Evolutionary conservation across 2,888 invertebrate species (phyloP), one percentile per base, ranked within the genome.

Genomic region (Tromatobia lineatoria): DNA sequence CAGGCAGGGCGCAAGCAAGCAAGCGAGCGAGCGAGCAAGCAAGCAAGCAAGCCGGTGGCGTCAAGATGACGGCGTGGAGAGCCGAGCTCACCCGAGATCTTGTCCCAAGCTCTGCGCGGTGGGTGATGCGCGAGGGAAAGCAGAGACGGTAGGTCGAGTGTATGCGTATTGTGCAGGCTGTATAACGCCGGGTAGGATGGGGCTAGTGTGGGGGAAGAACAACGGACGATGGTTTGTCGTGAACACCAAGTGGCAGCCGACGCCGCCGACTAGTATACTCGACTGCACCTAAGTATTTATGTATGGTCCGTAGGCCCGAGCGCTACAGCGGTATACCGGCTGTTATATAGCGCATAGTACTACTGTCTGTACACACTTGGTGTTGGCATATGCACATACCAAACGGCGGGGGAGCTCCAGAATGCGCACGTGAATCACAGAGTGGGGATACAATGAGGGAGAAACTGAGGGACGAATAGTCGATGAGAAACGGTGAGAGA

Each of bases 361-460:
- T 47, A 61, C 50, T 47, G 42, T 50, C 67, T 77, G 64, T 79
- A 50, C 8, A 20, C n/a, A 71, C 34, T 42, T 4, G 3, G 38
- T 38, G 34, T 54, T 29, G 52, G 59, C 20, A 38, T 52, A 38
- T 47, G 45, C 20, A 45, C 64, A 59, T 64, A 59, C 47, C 34
- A 52, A 34, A 54, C 64, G 71, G 38, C 47, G 52, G 73, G 67
- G 23, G 66, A 25, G 57, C 59, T 66, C 80, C 80, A 84, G 84
- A 84, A 84, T 81, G 83, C 78, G 81, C 80, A 59, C 78, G 84
- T 81, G 84, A 84, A 73, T 81, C 84, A 78, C 74, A 69, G 18
- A 18, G 84, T 71, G 83, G 80, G 74, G 80, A 57, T 69, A 52
- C 61, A 83, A 77, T 47, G 83, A 80, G 66, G 45, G 82, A 52